These are phyloP conservation scores for Panonychus citri DNA, from an alignment of 1,140 invertebrate genomes.

Conservation along the genomic window DNA sequence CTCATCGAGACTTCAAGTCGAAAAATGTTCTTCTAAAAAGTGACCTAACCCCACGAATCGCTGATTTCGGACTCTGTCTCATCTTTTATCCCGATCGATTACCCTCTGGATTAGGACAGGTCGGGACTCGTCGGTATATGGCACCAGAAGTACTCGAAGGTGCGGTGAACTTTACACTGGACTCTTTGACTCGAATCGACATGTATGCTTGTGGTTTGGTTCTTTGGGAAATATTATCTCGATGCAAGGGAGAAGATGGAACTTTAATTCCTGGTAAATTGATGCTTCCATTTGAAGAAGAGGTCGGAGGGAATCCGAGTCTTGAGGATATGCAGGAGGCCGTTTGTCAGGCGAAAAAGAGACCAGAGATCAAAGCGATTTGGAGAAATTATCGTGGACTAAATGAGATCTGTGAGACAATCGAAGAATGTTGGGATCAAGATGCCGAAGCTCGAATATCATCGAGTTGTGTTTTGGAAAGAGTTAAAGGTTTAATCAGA, in stretches of 20 bases:
- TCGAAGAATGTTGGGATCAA: slow-evolving; percentile 96
- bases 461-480: slow-evolving; percentile 75
- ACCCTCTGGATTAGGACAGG: slow-evolving; percentile 71
- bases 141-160: slow-evolving; percentile 82
- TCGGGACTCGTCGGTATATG: slow-evolving; percentile 86
- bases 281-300: slow-evolving; percentile 75
- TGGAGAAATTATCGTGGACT: slow-evolving; percentile 49
- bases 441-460: slow-evolving; percentile 84
- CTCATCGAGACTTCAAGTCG: slow-evolving; percentile 89
- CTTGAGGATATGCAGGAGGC: slow-evolving; percentile 90
- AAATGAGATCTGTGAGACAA: slow-evolving; percentile 37
- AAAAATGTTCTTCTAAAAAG: slow-evolving; percentile 87
- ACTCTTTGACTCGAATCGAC: slow-evolving; percentile 86
- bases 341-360: slow-evolving; percentile 69
- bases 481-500: too few species aligned
- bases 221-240: slow-evolving; percentile 78
- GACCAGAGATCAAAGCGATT: slow-evolving; percentile 52
- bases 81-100: slow-evolving; percentile 53
- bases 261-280: slow-evolving; percentile 61
- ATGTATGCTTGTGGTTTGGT: slow-evolving; percentile 84
- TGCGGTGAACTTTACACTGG: slow-evolving; percentile 83
- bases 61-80: slow-evolving; percentile 87
- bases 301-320: slow-evolving; percentile 79
- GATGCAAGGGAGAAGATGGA: slow-evolving; percentile 19
- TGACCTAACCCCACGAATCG: slow-evolving; percentile 82